Percentiles rank a stretch among this genome's conserved stretches.
phyloP scores from a whole-genome alignment of 2,113 vertebrate genomes.

The Anhinga anhinga region DNA sequence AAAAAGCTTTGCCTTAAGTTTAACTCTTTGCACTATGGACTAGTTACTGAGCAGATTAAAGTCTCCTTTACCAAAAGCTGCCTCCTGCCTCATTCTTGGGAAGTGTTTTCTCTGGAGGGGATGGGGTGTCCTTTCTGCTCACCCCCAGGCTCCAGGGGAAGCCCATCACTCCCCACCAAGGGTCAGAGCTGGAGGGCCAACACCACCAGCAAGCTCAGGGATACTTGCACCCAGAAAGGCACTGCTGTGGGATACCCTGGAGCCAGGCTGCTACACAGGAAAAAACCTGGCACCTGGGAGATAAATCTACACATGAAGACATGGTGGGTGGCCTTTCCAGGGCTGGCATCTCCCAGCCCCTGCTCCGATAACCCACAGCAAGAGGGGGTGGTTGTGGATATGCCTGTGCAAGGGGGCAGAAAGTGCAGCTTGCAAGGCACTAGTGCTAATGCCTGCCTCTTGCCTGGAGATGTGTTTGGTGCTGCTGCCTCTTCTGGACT shows the following conservation, averaged over 20 bases:
- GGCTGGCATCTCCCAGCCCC: not conserved
- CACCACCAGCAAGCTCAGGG: not conserved
- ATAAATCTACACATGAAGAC: not conserved
- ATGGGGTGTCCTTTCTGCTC: not conserved
- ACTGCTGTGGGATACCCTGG: not conserved
- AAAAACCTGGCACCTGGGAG: not conserved
- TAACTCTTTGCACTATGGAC: slow-evolving; percentile 53
- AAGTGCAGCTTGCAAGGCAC: not conserved
- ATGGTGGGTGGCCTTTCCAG: not conserved
- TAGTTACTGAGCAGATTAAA: slow-evolving; percentile 47
- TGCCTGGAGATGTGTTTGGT: not conserved
- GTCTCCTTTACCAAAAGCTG: not conserved
- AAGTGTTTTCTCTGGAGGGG: not conserved
- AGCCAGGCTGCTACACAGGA: not conserved
- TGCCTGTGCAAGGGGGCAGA: no score
- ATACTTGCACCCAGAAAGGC: not conserved
- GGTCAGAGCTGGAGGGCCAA: not conserved
- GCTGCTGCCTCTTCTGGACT: not conserved
- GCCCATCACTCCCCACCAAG: not conserved
- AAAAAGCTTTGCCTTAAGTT: slow-evolving; percentile 60
- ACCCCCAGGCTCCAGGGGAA: not conserved
- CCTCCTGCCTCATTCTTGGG: not conserved
- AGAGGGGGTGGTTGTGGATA: not conserved
- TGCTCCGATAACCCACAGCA: fast-evolving
- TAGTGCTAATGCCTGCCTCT: not conserved